A percentile compares a stretch with the other conserved stretches of the same genome.
phyloP scores from a whole-genome alignment of 2,797 vertebrate genomes.

The Anniella stebbinsi region DNA sequence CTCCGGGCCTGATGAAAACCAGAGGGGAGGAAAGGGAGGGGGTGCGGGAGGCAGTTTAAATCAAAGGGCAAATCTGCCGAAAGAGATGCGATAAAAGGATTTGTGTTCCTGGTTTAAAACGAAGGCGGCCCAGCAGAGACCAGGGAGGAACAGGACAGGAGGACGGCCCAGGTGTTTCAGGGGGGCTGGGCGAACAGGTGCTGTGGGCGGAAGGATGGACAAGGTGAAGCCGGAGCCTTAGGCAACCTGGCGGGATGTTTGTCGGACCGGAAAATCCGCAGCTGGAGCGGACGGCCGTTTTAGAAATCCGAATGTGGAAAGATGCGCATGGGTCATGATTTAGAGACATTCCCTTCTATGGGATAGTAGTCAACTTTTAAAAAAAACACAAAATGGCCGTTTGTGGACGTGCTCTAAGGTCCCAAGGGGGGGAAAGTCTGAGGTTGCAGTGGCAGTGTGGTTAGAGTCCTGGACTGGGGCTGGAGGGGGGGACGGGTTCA shows the following conservation, averaged over 20 bases:
- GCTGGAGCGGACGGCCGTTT: not conserved
- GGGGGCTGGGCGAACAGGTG: not conserved
- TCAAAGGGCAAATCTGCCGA: constrained; percentile 72
- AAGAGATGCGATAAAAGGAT: constrained; percentile 69
- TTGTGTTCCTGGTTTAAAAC: constrained; percentile 72
- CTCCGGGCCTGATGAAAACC: constrained; percentile 68
- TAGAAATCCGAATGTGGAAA: not conserved
- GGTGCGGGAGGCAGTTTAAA: constrained; percentile 71
- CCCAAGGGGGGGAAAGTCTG: too few relatives aligned
- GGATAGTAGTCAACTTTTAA: not conserved
- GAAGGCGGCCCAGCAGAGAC: constrained; percentile 37
- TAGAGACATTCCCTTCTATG: not conserved
- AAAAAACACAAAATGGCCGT: not conserved
- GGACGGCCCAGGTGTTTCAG: not conserved
- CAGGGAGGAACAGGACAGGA: not conserved
- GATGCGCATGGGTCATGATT: not conserved
- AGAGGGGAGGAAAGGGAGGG: constrained; percentile 21
- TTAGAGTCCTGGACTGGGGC: not conserved
- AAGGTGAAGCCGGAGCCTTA: not conserved
- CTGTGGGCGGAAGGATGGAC: not conserved
- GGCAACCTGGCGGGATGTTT: not conserved
- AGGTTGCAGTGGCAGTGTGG: too few relatives aligned
- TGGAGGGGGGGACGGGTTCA: not conserved
- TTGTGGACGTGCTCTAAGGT: too few relatives aligned
- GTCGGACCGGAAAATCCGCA: not conserved